Conservation (phyloP, 2,797 vertebrate species). For the Rhinella marina region DNA sequence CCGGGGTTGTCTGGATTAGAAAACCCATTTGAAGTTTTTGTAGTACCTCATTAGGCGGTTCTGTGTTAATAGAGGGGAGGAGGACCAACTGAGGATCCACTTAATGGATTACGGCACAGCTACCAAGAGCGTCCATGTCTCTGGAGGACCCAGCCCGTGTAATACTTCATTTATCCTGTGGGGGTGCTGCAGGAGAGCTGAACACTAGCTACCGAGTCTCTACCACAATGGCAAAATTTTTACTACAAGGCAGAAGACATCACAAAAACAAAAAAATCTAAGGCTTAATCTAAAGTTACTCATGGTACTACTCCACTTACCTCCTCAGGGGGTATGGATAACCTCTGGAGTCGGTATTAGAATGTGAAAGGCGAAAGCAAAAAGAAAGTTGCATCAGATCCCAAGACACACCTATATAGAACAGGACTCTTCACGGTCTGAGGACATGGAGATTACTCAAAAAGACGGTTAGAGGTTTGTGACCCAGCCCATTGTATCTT, state of each 20-base stretch:
- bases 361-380: neutral
- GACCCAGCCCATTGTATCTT: no score
- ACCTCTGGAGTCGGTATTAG: neutral
- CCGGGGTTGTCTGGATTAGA: no score
- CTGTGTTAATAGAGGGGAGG: no score
- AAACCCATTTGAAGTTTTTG: no score
- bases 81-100: no score
- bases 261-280: neutral
- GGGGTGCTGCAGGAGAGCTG: neutral
- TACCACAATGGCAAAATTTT: neutral
- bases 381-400: neutral
- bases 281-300: neutral
- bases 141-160: neutral
- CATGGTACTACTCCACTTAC: neutral
- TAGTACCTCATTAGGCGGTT: no score
- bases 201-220: neutral
- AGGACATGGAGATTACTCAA: neutral
- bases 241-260: neutral
- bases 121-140: neutral
- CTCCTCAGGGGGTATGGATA: neutral
- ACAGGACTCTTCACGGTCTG: neutral
- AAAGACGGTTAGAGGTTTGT: neutral
- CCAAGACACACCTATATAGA: neutral
- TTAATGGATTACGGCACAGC: no score
- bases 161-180: neutral